These are phyloP conservation scores for Melieria crassipennis DNA, from an alignment of 2,888 invertebrate genomes.

Conservation along the genomic window DNA sequence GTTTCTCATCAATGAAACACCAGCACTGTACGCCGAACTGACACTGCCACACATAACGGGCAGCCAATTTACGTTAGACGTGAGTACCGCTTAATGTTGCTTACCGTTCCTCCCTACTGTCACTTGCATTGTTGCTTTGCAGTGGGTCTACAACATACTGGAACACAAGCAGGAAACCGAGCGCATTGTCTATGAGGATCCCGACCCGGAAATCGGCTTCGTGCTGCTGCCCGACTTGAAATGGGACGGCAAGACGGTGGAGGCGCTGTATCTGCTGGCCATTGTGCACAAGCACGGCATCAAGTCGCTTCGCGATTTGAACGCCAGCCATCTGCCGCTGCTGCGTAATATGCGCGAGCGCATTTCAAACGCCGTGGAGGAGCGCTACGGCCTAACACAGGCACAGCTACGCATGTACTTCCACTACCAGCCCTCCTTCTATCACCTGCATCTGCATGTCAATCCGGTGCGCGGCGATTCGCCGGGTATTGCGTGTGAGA, in stretches of 20 bases:
- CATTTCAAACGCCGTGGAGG: slow-evolving; percentile 78
- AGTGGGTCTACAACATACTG: slow-evolving; percentile 98
- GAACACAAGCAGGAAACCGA: slow-evolving; percentile 91
- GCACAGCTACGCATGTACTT: slow-evolving; percentile 84
- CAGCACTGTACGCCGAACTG: slow-evolving; percentile 79
- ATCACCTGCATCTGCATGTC: slow-evolving; percentile 95
- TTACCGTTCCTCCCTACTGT: neutral
- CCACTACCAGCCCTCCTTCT: slow-evolving; percentile 97
- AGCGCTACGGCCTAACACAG: slow-evolving; percentile 78
- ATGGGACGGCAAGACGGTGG: slow-evolving; percentile 85
- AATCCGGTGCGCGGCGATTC: slow-evolving; percentile 82
- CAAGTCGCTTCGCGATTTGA: slow-evolving; percentile 86
- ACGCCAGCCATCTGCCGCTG: slow-evolving; percentile 79
- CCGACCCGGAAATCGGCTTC: slow-evolving; percentile 80
- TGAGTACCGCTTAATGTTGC: slow-evolving; percentile 59
- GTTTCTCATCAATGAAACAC: slow-evolving; percentile 85
- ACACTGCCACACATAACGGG: slow-evolving; percentile 80
- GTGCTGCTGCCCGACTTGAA: slow-evolving; percentile 93
- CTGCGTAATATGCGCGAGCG: slow-evolving; percentile 82
- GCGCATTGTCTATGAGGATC: slow-evolving; percentile 84
- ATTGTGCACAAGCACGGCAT: slow-evolving; percentile 79
- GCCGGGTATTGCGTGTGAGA: slow-evolving; percentile 84
- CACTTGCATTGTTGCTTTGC: slow-evolving; percentile 38
- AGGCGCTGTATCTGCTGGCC: slow-evolving; percentile 86
- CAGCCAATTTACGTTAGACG: slow-evolving; percentile 83